These are phyloP conservation scores for Scrobipalpa atriplicella DNA, from an alignment of 2,888 invertebrate species.

Conservation along the genomic window DNA sequence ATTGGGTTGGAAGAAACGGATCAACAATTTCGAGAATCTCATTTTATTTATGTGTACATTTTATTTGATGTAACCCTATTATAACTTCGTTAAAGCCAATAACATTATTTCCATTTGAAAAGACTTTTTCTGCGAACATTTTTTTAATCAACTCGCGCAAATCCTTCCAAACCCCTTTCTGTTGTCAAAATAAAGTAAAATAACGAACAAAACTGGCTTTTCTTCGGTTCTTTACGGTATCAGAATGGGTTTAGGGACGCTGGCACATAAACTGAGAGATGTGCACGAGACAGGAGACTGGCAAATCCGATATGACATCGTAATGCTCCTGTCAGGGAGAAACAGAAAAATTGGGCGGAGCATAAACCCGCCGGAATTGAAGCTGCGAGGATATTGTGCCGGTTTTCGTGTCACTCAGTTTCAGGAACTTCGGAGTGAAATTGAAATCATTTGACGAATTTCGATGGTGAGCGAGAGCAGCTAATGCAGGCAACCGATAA, in stretches of 20 bases:
- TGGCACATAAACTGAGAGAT: constrained; percentile 20
- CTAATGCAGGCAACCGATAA: no score
- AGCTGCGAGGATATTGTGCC: neutral
- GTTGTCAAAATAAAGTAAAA: neutral
- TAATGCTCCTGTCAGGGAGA: constrained; percentile 20
- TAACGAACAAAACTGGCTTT: constrained; percentile 14
- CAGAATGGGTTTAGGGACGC: constrained; percentile 11
- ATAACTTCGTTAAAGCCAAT: neutral
- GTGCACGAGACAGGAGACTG: constrained; percentile 25
- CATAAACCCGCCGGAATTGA: constrained; percentile 7
- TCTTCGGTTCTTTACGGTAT: constrained; percentile 4
- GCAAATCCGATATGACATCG: constrained; percentile 32
- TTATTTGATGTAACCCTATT: neutral
- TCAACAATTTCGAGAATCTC: neutral
- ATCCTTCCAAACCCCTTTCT: constrained; percentile 15
- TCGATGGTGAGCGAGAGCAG: no score
- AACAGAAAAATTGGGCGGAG: constrained; percentile 16
- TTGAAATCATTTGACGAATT: no score
- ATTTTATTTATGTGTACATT: neutral
- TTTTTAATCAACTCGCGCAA: constrained; percentile 16
- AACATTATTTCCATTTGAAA: constrained; percentile 2
- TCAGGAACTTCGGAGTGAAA: no score
- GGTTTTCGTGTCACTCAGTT: neutral
- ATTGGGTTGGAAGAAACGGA: neutral
- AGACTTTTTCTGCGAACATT: constrained; percentile 15